Evolutionary conservation across 2,888 invertebrate species (phyloP), one percentile per base, ranked within the genome.

Genomic region (Andrena bucephala): DNA sequence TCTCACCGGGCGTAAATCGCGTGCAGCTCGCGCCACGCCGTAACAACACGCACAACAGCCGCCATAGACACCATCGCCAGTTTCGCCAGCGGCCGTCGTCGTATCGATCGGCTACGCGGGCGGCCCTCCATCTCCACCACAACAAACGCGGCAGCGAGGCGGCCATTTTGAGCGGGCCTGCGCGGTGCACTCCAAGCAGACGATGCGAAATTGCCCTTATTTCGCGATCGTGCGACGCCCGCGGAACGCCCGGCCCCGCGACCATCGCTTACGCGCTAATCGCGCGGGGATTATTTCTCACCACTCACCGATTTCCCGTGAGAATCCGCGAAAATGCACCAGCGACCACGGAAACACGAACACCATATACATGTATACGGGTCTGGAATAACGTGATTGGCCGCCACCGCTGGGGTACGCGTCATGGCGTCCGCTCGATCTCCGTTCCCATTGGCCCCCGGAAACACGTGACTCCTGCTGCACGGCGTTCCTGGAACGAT

Each of bases 121-220:
- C 91, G 91, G 80, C 69, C 74, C 87, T 89, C 87, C 88, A 85
- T 86, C 88, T 85, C 88, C 87, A 88, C 90, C 89, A 91, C 92
- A 91, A 92, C 90, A 91, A 92, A 92, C 92, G 90, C 91, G 92
- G 85, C 89, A 89, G 87, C 87, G 67, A 81, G 83, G 85, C 87
- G 85, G 94, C 94, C 94, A 94, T 94, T 91, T 94, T 94, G 87
- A 90, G 91, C 89, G 94, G 93, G 94, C 90, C 94, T 94, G 94
- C 94, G 94, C 94, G 92, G 84, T 92, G 89, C 89, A 90, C 84
- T 88, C 91, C 91, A 88, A 93, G 93, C 93, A 93, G 93, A 94
- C 93, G 93, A 94, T 93, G 87, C 87, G 83, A 83, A 89, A 85
- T 86, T 87, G 77, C 85, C 70, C 75, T 84, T 83, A 87, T 91